phyloP scores from a whole-genome alignment of 2,797 vertebrate genomes.

The Borostomias antarcticus region DNA sequence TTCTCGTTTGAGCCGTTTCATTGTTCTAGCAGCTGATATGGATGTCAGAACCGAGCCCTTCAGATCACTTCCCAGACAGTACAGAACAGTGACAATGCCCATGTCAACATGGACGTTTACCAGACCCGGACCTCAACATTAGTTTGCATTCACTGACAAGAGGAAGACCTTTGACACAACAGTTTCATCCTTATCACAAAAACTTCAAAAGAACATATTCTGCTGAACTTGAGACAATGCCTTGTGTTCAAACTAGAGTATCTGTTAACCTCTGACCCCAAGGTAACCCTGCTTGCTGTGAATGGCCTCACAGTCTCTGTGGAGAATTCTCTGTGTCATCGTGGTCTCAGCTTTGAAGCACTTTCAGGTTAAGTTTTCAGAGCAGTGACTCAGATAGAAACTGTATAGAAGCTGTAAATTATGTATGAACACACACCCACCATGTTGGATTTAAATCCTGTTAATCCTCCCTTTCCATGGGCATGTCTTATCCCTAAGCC shows the following conservation, averaged over 20 bases:
- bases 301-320: background rate
- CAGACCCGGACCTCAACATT: background rate
- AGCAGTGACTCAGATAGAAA: constrained; percentile 7
- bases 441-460: constrained; percentile 1
- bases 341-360: background rate
- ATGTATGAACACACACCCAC: background rate
- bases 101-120: background rate
- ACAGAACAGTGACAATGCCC: background rate
- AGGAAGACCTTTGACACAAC: background rate
- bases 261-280: background rate
- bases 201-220: background rate
- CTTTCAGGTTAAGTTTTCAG: constrained; percentile 10
- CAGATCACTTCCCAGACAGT: background rate
- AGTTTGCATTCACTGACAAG: background rate
- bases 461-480: constrained; percentile 14
- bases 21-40: background rate
- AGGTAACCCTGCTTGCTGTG: background rate
- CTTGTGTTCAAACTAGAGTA: background rate
- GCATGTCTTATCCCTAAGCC: constrained; percentile 9
- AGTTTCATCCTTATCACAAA: background rate
- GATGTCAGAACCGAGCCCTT: background rate
- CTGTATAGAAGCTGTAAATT: too few relatives aligned
- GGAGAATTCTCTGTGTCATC: background rate
- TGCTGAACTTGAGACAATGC: background rate
- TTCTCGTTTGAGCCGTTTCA: too few relatives aligned